Base-by-base conservation (phyloP, 2,888 invertebrate genomes). In the Calephelis perditalis region DNA sequence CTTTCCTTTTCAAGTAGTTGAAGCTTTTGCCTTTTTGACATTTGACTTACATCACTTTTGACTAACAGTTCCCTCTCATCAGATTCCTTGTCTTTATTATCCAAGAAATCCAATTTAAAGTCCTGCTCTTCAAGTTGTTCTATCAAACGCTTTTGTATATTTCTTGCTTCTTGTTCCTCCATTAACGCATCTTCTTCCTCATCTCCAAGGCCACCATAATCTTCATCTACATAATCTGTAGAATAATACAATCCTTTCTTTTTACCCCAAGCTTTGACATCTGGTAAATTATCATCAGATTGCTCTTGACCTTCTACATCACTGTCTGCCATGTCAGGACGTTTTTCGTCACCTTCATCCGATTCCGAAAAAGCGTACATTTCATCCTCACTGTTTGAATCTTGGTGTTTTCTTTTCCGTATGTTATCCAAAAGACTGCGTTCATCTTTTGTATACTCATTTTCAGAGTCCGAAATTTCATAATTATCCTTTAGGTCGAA, bases 211-310 rank as follows among this genome's bases (percentile, higher is more conserved):
- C 94, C 94, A 56, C 94, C 93, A 88, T 95, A 96, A 82, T 97
- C 97, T 72, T 95, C 93, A 88, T 98, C 98, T 12, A 97, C 94
- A 82, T 96, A 97, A 86, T 98, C 97, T 0, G 97, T 96, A 58
- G 95, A 94, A 84, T 97, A 98, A 79, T 94, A 98, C 45, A 92
- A 91, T 63, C 90, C 92, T 71, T 95, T 95, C 68, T 94, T 94
- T 74, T 94, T 94, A 56, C 98, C 98, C 98, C 98, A 98, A 26
- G 97, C 97, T 82, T 95, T 94, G 3, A 93, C 91, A 79, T 96
- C 93, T 0, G 96, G 96, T 66, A 97, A 85, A 73, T 94, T 93
- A 77, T 93, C 93, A 72, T 94, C 93, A 37, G 92, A 91, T 65
- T 92, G 92, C 65, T 93, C 93, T 68, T 94, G 93, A 0, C 94